Conservation (phyloP, 2,797 vertebrate species). For the Lacerta agilis region DNA sequence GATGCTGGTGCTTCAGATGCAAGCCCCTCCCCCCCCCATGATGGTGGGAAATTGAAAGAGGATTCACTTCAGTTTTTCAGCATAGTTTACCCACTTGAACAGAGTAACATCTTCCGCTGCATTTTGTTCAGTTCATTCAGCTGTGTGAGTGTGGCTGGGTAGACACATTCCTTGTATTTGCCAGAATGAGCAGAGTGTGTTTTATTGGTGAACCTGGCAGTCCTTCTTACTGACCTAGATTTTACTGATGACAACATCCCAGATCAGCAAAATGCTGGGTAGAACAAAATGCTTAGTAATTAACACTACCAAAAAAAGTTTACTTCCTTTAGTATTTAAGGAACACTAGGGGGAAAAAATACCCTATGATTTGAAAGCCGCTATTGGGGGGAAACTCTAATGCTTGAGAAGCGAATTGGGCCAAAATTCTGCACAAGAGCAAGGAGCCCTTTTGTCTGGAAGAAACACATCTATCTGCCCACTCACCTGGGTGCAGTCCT, state of each 20-base stretch:
- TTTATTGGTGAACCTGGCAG: neutral
- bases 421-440: neutral
- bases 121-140: neutral
- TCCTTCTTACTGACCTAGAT: conserved; percentile 26
- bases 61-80: neutral
- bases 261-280: neutral
- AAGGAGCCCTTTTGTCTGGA: neutral
- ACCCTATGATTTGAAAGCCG: neutral
- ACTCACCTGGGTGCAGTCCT: no score
- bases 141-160: neutral
- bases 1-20: neutral
- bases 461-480: no score
- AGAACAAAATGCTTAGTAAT: neutral
- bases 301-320: no score
- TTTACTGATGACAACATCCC: neutral
- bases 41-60: conserved; percentile 28
- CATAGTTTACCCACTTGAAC: neutral
- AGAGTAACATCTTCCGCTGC: neutral
- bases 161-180: conserved; percentile 20
- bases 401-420: neutral
- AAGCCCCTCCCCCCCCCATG: neutral
- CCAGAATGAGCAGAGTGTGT: neutral
- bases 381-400: neutral
- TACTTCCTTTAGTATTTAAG: neutral
- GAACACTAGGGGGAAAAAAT: neutral